phyloP scores from a whole-genome alignment of 2,797 vertebrate species.

The Gymnothorax reevesii region DNA sequence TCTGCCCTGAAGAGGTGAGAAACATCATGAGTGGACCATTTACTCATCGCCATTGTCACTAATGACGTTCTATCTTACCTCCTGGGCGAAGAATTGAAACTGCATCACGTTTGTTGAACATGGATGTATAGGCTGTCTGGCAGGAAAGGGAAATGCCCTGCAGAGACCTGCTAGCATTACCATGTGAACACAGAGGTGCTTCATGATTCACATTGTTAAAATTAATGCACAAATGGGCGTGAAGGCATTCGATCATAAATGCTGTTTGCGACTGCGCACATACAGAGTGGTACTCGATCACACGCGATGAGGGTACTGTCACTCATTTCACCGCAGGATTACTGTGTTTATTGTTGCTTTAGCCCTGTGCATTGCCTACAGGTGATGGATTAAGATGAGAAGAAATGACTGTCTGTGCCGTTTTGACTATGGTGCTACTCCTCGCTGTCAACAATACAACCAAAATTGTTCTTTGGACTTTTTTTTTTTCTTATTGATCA shows the following conservation, averaged over 20 bases:
- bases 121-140: not conserved
- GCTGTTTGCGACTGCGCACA: not conserved
- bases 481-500: too few relatives aligned
- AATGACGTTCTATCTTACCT: not conserved
- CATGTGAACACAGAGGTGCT: not conserved
- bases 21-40: not conserved
- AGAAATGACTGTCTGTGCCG: not conserved
- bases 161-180: not conserved
- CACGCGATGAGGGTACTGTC: not conserved
- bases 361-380: not conserved
- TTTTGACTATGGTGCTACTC: not conserved
- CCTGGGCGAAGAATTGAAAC: not conserved
- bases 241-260: not conserved
- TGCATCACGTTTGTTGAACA: not conserved
- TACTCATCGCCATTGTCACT: not conserved
- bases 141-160: not conserved
- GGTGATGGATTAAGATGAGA: not conserved
- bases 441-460: not conserved
- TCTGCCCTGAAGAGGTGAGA: not conserved
- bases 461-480: too few relatives aligned
- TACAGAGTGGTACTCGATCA: not conserved
- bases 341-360: slow-evolving; percentile 4
- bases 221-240: not conserved
- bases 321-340: not conserved
- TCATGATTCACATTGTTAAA: not conserved